Conservation (phyloP, 2,113 vertebrate genomes). For the Siphamia tubifer region DNA sequence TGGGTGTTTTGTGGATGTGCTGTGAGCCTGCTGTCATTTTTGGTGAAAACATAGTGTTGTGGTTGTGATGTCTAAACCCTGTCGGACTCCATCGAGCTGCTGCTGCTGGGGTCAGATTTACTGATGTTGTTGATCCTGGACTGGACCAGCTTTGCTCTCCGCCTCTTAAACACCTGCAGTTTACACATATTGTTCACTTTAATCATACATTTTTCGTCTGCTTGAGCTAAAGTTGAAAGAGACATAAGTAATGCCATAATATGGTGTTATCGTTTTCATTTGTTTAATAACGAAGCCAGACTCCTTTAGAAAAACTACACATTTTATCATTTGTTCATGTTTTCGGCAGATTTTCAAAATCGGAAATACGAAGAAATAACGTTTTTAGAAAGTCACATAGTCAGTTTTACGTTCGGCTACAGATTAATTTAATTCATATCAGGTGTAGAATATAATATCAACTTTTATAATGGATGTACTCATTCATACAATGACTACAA, state of each 20-base stretch:
- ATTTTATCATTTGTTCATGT: neutral
- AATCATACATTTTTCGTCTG: neutral
- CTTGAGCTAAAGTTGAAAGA: fast-evolving
- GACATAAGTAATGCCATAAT: neutral
- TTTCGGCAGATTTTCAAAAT: neutral
- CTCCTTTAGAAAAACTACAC: neutral
- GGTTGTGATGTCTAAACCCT: slow-evolving; percentile 5
- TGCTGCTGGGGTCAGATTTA: slow-evolving; percentile 40
- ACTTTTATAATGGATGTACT: neutral
- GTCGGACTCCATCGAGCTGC: slow-evolving; percentile 38
- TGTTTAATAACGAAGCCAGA: neutral
- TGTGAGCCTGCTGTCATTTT: neutral
- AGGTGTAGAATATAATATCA: neutral
- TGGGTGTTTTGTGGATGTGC: fast-evolving
- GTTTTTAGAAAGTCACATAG: fast-evolving
- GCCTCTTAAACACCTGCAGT: neutral
- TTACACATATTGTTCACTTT: neutral
- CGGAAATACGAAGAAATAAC: no score
- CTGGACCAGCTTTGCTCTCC: slow-evolving; percentile 1
- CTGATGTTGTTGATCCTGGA: slow-evolving; percentile 10
- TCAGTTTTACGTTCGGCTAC: neutral
- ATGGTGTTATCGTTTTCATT: neutral
- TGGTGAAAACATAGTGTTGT: neutral
- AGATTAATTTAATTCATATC: neutral
- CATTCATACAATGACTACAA: neutral